Conservation (phyloP, 2,888 invertebrate genomes). For the Drosophila emarginata region DNA sequence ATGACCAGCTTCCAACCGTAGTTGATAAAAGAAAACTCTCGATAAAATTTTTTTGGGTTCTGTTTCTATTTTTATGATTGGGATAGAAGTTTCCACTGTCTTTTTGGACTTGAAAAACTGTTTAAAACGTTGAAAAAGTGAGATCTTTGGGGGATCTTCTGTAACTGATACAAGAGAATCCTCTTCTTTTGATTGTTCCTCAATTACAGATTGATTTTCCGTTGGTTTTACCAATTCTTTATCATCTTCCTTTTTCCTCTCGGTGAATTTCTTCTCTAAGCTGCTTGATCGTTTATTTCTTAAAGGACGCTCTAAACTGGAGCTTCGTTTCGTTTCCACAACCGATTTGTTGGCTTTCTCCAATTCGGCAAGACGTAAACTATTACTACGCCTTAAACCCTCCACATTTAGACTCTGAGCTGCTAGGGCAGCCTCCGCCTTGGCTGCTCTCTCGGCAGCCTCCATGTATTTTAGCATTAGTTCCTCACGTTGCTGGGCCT, state of each 20-base stretch:
- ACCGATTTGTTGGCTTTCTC: conserved; percentile 16
- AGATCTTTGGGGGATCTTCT: not conserved
- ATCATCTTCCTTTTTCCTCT: conserved; percentile 1
- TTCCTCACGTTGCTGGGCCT: conserved; percentile 53
- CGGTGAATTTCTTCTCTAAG: conserved; percentile 35
- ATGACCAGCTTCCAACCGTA: conserved; percentile 82
- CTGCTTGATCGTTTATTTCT: conserved; percentile 45
- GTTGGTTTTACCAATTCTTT: not conserved
- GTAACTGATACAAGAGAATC: not conserved
- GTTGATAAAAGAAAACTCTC: conserved; percentile 80
- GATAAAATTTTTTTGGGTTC: conserved; percentile 57
- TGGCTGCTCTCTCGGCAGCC: conserved; percentile 55
- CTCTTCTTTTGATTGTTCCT: not conserved
- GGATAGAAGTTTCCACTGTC: not conserved
- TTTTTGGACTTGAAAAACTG: conserved; percentile 21
- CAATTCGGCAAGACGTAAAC: conserved; percentile 40
- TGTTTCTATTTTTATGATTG: not conserved
- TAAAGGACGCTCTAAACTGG: conserved; percentile 52
- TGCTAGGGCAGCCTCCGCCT: conserved; percentile 49
- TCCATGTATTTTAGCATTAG: conserved; percentile 57
- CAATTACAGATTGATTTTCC: not conserved
- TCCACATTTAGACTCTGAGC: conserved; percentile 46
- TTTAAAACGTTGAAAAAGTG: conserved; percentile 30
- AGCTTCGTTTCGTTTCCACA: conserved; percentile 51
- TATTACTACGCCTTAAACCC: conserved; percentile 55